Base-by-base conservation (phyloP, 35 echinoderm and acorn worm species). In the Apostichopus californicus region DNA sequence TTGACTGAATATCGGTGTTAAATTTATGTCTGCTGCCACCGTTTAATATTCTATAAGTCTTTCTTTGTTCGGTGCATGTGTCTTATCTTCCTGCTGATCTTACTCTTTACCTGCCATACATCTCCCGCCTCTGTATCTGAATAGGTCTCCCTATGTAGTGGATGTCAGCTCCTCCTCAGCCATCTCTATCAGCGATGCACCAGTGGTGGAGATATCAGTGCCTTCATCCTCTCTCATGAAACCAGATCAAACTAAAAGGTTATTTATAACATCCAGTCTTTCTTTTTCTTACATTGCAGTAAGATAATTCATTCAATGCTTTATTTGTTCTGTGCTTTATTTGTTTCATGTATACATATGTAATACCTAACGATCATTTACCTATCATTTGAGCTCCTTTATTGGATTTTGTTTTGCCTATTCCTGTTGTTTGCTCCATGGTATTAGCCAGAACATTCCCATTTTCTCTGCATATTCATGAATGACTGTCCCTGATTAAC, bases 101-200 rank as follows among this genome's bases (percentile, higher is more conserved):
- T 72, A 5, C 28, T 72, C 68, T 72, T 72, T 72, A 72, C 68
- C 68, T 72, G 68, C 68, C 68, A 72, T 1, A 72, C 6, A 6
- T 72, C 68, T 72, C 68, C 5, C 5, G 68, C 68, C 34, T 46
- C 34, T 46, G 34, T 46, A 46, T 46, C 34, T 83, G 6, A 13
- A 13, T 53, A 83, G 80, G 80, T 46, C 55, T 55, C 80, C 86
- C 12, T 71, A 63, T 23, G 25, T 57, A 6, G 86, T 71, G 17
- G 57, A 25, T 64, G 9, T 22, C 8, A 22, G 61, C 8, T 46
- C 34, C 34, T 54, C 57, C 8, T 87, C 86, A 24, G 86, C 57
- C 20, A 87, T 87, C 54, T 87, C 86, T 18, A 9, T 87, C 57
- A 87, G 86, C 12, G 64, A 87, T 17, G 22, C 86, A 24, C 86